Conservation (phyloP, 2,888 invertebrate species). For the Campoletis raptor region DNA sequence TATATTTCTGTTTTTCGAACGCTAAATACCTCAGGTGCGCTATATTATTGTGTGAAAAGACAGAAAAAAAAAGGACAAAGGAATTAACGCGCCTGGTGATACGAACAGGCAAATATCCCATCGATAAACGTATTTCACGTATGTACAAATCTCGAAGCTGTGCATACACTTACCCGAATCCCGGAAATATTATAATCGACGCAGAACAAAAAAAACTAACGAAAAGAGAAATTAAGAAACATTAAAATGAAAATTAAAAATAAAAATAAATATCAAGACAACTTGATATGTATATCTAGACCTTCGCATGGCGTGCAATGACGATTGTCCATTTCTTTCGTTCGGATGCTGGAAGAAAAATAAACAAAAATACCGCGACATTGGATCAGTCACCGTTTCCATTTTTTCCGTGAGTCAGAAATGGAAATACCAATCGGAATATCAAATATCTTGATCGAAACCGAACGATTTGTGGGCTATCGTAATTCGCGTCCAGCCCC, state of each 20-base stretch:
- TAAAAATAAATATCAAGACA: constrained; percentile 8
- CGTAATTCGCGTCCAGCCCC: constrained; percentile 79
- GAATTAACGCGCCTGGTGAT: constrained; percentile 72
- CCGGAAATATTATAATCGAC: constrained; percentile 62
- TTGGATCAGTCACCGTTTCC: background rate
- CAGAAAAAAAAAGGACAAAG: constrained; percentile 39
- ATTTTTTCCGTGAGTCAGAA: constrained; percentile 12
- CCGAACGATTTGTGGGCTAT: constrained; percentile 65
- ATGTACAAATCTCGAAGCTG: constrained; percentile 70
- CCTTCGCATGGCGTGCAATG: constrained; percentile 59
- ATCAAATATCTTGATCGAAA: constrained; percentile 33
- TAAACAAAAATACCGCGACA: constrained; percentile 1
- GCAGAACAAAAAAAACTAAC: constrained; percentile 40
- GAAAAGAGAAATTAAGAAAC: constrained; percentile 41
- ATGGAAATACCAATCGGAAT: constrained; percentile 5
- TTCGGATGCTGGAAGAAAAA: constrained; percentile 45
- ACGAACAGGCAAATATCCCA: constrained; percentile 67
- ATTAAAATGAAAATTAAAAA: constrained; percentile 20
- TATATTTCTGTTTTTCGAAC: constrained; percentile 66
- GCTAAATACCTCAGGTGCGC: constrained; percentile 68
- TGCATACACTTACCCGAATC: constrained; percentile 63
- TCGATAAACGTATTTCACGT: constrained; percentile 68
- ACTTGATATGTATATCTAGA: constrained; percentile 50
- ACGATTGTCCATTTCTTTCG: constrained; percentile 57
- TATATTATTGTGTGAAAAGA: constrained; percentile 74